Base-by-base conservation (phyloP, 2,888 invertebrate genomes). In the Sphecodes monilicornis region DNA sequence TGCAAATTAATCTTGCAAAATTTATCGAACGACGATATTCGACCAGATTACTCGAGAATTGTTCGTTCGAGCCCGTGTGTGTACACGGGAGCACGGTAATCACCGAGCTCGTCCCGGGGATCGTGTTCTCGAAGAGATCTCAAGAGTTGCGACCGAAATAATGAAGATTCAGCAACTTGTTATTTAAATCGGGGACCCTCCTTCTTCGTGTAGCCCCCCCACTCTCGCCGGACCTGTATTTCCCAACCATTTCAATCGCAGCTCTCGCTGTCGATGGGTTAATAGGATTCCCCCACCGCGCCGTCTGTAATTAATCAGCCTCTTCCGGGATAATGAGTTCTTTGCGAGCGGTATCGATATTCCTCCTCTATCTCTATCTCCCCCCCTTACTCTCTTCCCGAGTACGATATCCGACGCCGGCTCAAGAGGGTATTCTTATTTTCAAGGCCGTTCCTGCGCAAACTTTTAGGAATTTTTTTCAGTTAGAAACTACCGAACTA, bases 241-340 rank as follows among this genome's bases (percentile, higher is more conserved):
- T 75, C 36, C 26, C 64, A 68, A 57, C 32, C 50, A 70, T 81
- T 71, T 81, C 39, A 60, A 69, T 78, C 60, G 66, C 66, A 36
- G 39, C n/a, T 29, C 64, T 29, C 29, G 29, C 77, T 32, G 36
- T 41, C 46, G 54, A 77, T 77, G 60, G 32, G 77, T 71, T 80
- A 85, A 84, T 76, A 80, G 85, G 74, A 80, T 85, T 73, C 26
- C 74, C 43, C 54, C 18, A 36, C 50, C 64, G 72, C 18, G 43
- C 50, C 64, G 72, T 16, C 39, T 64, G 69, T 72, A 84, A 86
- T 85, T 80, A 84, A 85, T 85, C 84, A 80, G 41, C 71, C 69
- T 66, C 69, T 54, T 68, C 57, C 60, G n/a, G 70, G 66, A 79
- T 85, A 84, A 85, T 74, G 76, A 83, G 82, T 78, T 71, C 78